phyloP scores from a whole-genome alignment of 2,797 vertebrate species.

The Myiotriccus ornatus region DNA sequence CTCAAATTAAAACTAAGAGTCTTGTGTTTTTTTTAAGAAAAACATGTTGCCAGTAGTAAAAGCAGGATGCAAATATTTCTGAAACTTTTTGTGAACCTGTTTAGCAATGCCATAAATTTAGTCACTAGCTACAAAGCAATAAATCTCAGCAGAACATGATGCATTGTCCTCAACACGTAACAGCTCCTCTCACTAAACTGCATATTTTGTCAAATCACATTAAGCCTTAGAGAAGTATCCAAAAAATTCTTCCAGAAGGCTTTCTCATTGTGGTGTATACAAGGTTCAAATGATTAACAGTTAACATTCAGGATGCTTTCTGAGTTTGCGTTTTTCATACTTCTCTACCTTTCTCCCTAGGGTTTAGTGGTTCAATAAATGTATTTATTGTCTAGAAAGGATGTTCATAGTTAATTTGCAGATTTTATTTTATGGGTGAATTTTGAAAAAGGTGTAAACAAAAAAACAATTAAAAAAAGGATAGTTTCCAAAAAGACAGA shows the following conservation, averaged over 20 bases:
- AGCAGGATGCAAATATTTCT: not conserved
- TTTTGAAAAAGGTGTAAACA: not conserved
- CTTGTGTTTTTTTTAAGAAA: not conserved
- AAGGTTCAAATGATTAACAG: not conserved
- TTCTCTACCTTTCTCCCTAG: not conserved
- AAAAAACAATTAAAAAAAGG: not conserved
- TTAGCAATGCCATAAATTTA: not conserved
- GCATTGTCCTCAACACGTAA: not conserved
- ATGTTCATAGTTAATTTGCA: not conserved
- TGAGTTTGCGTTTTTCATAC: not conserved
- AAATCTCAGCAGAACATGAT: not conserved
- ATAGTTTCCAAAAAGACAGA: not conserved
- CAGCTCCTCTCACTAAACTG: not conserved
- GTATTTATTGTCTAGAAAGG: not conserved
- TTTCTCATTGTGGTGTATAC: not conserved
- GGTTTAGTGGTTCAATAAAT: not conserved
- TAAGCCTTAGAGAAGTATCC: not conserved
- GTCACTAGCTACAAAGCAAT: not conserved
- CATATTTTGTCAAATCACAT: not conserved
- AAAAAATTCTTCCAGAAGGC: not conserved
- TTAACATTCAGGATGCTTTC: not conserved
- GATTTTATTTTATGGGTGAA: not conserved
- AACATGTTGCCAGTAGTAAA: not conserved
- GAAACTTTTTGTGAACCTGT: not conserved
- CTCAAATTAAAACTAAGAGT: not conserved